These are phyloP conservation scores for Dryas iulia DNA, from an alignment of 1,140 invertebrate genomes.

Conservation along the genomic window DNA sequence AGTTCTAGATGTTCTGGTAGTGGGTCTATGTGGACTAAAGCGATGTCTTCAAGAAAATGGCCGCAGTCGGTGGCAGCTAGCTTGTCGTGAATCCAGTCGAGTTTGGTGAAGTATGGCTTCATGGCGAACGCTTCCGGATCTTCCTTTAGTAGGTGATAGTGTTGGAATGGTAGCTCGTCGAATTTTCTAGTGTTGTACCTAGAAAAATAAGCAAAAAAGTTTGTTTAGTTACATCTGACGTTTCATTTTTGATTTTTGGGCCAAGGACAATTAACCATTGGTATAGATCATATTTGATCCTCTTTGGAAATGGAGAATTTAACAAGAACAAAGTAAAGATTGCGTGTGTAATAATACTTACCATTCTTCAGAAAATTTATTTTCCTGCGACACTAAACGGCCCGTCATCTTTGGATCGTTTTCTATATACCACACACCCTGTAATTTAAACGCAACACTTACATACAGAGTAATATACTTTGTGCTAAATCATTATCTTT, in stretches of 20 bases:
- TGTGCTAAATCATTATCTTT: too few relatives aligned
- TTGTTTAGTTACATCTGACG: not conserved
- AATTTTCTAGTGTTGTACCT: constrained; percentile 90
- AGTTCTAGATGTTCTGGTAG: constrained; percentile 82
- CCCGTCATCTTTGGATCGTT: constrained; percentile 78
- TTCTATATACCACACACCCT: constrained; percentile 81
- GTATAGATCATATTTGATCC: too few relatives aligned
- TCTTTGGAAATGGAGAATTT: too few relatives aligned
- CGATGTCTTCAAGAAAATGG: constrained; percentile 85
- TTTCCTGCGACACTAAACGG: constrained; percentile 76
- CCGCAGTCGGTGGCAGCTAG: constrained; percentile 84
- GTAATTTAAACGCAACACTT: not conserved
- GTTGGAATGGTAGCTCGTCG: constrained; percentile 90
- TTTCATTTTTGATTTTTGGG: not conserved
- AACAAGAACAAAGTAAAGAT: too few relatives aligned
- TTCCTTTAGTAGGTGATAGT: constrained; percentile 70
- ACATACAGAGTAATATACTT: not conserved
- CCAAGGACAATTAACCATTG: too few relatives aligned
- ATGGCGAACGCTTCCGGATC: constrained; percentile 63
- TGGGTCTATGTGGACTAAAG: constrained; percentile 73
- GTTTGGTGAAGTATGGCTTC: constrained; percentile 81
- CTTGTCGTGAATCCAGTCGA: constrained; percentile 88
- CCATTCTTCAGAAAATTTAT: constrained; percentile 76
- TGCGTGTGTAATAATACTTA: too few relatives aligned
- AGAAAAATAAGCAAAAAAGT: not conserved